Evolutionary conservation across 2,113 vertebrate species (phyloP).

Genomic region (Nipponia nippon): DNA sequence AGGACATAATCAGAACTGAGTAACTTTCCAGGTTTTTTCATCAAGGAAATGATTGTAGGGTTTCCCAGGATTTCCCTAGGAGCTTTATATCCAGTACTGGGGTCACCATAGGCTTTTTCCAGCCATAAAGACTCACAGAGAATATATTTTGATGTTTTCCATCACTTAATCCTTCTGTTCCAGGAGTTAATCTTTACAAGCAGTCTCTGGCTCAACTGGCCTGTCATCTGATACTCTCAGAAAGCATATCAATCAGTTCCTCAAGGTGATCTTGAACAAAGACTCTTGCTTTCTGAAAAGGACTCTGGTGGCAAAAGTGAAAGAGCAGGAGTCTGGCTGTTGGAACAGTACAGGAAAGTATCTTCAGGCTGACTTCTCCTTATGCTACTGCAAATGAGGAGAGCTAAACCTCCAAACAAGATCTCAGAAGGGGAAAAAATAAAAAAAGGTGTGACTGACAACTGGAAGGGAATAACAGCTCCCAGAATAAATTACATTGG

Average conservation of each 20-base stretch:
- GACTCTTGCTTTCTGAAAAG: neutral
- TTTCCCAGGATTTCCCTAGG: neutral
- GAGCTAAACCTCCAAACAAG: neutral
- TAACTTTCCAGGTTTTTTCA: neutral
- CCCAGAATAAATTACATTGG: neutral
- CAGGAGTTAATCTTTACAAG: neutral
- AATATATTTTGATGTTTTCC: neutral
- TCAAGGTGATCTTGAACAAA: neutral
- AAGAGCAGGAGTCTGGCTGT: neutral
- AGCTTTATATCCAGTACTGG: neutral
- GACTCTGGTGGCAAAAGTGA: neutral
- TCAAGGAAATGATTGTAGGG: neutral
- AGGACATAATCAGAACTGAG: neutral
- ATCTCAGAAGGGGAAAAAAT: neutral
- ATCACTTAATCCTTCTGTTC: neutral
- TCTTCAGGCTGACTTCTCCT: neutral
- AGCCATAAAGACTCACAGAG: neutral
- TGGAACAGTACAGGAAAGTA: neutral
- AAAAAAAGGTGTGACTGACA: neutral
- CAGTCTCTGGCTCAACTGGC: neutral
- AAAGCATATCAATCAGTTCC: neutral
- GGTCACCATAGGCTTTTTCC: neutral
- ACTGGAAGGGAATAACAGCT: neutral
- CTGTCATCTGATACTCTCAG: neutral
- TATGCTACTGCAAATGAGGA: neutral